Evolutionary conservation across 1,140 invertebrate genomes (phyloP).

Genomic region (Drosophila equinoxialis): DNA sequence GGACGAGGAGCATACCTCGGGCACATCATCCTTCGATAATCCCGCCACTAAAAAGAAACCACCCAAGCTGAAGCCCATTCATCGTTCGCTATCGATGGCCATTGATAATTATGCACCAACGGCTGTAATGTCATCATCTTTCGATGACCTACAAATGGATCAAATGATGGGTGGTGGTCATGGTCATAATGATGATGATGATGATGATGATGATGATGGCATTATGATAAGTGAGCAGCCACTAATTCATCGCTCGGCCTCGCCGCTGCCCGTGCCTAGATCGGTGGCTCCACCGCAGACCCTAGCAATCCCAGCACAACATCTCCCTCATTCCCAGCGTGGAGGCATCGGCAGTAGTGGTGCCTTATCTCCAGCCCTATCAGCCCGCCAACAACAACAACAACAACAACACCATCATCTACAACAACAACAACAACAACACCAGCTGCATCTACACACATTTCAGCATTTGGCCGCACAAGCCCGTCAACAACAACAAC

Average conservation of each 20-base stretch:
- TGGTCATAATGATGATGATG: constrained; percentile 7
- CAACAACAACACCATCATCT: constrained; percentile 59
- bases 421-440: constrained; percentile 65
- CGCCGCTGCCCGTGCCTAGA: constrained; percentile 73
- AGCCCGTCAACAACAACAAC: constrained; percentile 54
- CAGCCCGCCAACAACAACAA: constrained; percentile 71
- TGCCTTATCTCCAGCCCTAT: constrained; percentile 74
- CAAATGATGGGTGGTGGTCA: constrained; percentile 33
- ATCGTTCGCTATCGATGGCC: constrained; percentile 81
- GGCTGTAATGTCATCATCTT: constrained; percentile 20
- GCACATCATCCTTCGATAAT: constrained; percentile 81
- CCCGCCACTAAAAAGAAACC: constrained; percentile 81
- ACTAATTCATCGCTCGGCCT: constrained; percentile 80
- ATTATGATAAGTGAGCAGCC: constrained; percentile 76
- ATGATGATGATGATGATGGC: constrained; percentile 46
- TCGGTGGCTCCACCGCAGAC: constrained; percentile 78
- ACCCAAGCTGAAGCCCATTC: constrained; percentile 82
- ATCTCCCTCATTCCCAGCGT: constrained; percentile 52
- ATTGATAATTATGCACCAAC: constrained; percentile 81
- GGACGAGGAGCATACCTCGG: constrained; percentile 75
- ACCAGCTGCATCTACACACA: constrained; percentile 72
- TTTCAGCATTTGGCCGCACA: constrained; percentile 80
- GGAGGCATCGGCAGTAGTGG: constrained; percentile 64
- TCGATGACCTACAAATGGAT: constrained; percentile 44
- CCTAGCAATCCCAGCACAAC: constrained; percentile 75